These are phyloP conservation scores for Actinemys pallida DNA, from an alignment of 2,113 vertebrate species.

Conservation along the genomic window DNA sequence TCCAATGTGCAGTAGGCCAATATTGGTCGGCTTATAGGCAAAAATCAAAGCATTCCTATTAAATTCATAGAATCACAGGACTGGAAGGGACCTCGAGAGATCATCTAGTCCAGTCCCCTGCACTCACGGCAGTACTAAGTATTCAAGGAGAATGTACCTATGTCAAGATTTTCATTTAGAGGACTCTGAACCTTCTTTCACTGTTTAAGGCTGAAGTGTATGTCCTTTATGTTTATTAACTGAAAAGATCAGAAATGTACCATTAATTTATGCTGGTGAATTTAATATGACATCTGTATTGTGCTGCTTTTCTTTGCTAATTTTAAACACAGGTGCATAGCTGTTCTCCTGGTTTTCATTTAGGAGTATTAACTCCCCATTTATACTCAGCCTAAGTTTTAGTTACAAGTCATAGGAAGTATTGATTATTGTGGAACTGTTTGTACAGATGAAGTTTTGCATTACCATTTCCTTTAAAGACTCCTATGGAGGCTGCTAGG, in stretches of 20 bases:
- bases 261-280: neutral
- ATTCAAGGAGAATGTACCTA: neutral
- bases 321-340: neutral
- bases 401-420: neutral
- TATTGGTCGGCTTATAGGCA: neutral
- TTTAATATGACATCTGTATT: neutral
- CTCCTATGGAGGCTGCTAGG: neutral
- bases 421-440: neutral
- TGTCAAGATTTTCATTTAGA: neutral
- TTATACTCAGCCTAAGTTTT: neutral
- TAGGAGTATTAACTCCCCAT: neutral
- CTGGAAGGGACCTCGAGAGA: too few relatives aligned
- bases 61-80: neutral
- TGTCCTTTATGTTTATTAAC: neutral
- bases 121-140: too few relatives aligned
- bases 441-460: neutral
- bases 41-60: constrained; percentile 3
- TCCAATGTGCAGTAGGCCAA: neutral
- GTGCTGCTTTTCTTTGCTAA: neutral
- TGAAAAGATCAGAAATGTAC: neutral
- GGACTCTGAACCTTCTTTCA: neutral
- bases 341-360: neutral
- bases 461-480: neutral
- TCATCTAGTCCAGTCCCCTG: too few relatives aligned
- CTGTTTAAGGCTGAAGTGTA: neutral